Conservation (phyloP, 1,140 invertebrate genomes). For the Eurosta solidaginis region DNA sequence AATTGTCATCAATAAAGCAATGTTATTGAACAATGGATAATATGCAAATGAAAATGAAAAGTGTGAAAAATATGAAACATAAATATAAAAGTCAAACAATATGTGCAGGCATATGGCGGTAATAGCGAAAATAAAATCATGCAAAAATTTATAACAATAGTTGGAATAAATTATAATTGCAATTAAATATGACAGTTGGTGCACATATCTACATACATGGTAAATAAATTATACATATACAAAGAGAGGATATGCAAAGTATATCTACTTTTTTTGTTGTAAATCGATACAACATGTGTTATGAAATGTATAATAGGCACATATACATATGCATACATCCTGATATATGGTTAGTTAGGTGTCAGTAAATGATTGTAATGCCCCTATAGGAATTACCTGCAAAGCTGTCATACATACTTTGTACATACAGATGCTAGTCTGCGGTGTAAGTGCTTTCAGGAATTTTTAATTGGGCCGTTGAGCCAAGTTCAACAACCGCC, state of each 20-base stretch:
- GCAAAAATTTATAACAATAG: slow-evolving; percentile 4
- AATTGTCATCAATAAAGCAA: not conserved
- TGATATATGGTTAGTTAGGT: no score
- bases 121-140: slow-evolving; percentile 3
- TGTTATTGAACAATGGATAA: slow-evolving; percentile 16
- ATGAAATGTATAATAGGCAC: no score
- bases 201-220: not conserved
- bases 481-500: no score
- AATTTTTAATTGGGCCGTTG: no score
- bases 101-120: not conserved
- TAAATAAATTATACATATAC: slow-evolving; percentile 9
- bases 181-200: slow-evolving; percentile 25
- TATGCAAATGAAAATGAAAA: slow-evolving; percentile 27
- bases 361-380: no score
- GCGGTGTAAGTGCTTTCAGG: no score
- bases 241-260: no score
- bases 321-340: no score
- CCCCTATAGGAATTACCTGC: no score
- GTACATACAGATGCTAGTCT: no score
- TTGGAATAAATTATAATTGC: slow-evolving; percentile 27
- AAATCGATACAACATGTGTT: slow-evolving; percentile 7
- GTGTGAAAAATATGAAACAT: not conserved
- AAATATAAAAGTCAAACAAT: not conserved
- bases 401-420: no score
- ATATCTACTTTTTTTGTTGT: not conserved